Conservation (phyloP, 2,797 vertebrate species). For the Petrocephalus schoutedeni region DNA sequence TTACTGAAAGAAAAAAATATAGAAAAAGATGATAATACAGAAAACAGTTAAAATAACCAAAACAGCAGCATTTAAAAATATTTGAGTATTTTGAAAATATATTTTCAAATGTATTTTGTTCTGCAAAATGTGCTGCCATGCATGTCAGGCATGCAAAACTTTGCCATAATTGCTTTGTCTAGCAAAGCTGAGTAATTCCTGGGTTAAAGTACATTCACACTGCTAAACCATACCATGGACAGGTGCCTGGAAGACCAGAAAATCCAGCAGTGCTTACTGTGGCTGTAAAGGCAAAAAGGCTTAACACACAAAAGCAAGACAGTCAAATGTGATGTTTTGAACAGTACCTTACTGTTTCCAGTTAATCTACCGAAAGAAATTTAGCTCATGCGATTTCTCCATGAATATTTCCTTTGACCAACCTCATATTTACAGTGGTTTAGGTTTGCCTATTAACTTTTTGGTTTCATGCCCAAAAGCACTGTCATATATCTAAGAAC, state of each 20-base stretch:
- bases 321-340: neutral
- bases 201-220: neutral
- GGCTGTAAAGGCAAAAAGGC: neutral
- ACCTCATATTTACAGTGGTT: neutral
- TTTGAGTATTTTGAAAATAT: neutral
- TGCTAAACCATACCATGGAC: neutral
- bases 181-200: neutral
- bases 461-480: neutral
- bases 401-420: neutral
- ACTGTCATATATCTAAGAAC: neutral
- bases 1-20: neutral
- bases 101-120: neutral
- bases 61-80: neutral
- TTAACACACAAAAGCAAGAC: neutral
- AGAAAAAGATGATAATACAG: neutral
- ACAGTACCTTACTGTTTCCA: neutral
- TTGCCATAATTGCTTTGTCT: neutral
- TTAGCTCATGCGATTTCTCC: neutral
- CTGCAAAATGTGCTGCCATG: neutral
- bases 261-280: neutral
- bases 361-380: neutral
- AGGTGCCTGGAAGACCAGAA: neutral
- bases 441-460: neutral
- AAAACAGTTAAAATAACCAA: neutral
- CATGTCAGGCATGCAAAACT: neutral